phyloP scores from a whole-genome alignment of 2,113 vertebrate species.

The Asarcornis scutulata region DNA sequence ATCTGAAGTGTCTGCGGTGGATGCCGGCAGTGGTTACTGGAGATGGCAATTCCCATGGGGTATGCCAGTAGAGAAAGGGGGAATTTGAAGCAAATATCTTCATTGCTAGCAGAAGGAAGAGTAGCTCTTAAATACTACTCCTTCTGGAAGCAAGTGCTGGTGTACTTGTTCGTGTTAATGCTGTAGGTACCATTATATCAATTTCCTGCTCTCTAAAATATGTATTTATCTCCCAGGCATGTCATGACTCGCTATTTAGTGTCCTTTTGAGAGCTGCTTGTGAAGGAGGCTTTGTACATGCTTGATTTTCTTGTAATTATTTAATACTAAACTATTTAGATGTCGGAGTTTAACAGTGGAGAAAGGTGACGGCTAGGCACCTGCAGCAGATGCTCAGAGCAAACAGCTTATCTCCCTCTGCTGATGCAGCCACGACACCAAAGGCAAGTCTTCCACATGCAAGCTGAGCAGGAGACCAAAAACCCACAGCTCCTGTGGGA shows the following conservation, averaged over 20 bases:
- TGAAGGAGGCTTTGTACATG: neutral
- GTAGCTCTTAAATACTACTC: neutral
- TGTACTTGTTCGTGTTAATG: neutral
- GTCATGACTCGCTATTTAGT: neutral
- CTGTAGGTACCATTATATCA: neutral
- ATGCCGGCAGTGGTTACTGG: neutral
- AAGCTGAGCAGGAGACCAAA: neutral
- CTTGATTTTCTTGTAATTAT: neutral
- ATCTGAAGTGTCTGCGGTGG: neutral
- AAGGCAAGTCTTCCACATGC: neutral
- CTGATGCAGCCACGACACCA: neutral
- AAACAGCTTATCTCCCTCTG: neutral
- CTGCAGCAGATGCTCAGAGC: neutral
- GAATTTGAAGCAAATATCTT: neutral
- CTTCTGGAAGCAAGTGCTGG: neutral
- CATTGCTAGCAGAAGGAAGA: neutral
- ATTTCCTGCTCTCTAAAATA: slow-evolving; percentile 11
- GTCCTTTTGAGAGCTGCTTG: neutral
- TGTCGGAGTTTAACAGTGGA: neutral
- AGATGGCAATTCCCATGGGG: neutral
- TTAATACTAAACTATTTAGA: neutral
- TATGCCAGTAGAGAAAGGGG: neutral
- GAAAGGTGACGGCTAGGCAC: neutral
- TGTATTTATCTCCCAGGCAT: slow-evolving; percentile 15
- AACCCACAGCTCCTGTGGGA: neutral